These are phyloP conservation scores for Philonicus albiceps DNA, from an alignment of 2,888 invertebrate genomes.

Conservation along the genomic window DNA sequence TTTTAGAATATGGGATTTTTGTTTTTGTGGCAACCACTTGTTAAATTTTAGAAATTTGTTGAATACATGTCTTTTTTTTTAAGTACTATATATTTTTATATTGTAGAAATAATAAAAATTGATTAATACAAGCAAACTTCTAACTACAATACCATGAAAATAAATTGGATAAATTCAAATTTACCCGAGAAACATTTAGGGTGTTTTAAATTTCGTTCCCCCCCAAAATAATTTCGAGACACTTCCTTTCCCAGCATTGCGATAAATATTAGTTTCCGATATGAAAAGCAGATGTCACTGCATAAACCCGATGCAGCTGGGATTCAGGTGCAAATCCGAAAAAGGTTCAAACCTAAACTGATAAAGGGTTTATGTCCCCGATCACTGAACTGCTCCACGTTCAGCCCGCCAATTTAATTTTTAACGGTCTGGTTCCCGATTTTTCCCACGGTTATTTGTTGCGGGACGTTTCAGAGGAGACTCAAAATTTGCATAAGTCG, in stretches of 20 bases:
- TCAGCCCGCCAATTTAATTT: neutral
- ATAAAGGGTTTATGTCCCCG: neutral
- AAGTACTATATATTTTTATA: too few species aligned
- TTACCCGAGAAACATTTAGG: neutral
- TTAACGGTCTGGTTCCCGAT: neutral
- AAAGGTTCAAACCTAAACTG: conserved; percentile 39
- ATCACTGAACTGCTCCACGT: neutral
- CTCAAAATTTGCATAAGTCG: conserved; percentile 12
- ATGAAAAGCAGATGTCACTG: conserved; percentile 43
- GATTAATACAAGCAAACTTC: too few species aligned
- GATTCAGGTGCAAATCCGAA: conserved; percentile 12
- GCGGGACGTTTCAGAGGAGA: neutral
- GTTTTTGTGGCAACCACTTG: neutral
- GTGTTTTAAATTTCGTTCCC: neutral
- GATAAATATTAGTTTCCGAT: conserved; percentile 7
- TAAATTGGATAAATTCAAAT: neutral
- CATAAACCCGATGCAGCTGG: neutral
- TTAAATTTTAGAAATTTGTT: neutral
- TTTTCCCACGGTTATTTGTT: neutral
- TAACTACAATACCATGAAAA: too few species aligned
- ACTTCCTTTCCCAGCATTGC: neutral
- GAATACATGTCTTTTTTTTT: neutral
- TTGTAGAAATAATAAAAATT: too few species aligned
- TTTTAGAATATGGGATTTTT: neutral
- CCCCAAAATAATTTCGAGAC: neutral